A percentile compares a stretch with the other conserved stretches of the same genome.
phyloP scores from a whole-genome alignment of 2,113 vertebrate species.

The Gadus macrocephalus region DNA sequence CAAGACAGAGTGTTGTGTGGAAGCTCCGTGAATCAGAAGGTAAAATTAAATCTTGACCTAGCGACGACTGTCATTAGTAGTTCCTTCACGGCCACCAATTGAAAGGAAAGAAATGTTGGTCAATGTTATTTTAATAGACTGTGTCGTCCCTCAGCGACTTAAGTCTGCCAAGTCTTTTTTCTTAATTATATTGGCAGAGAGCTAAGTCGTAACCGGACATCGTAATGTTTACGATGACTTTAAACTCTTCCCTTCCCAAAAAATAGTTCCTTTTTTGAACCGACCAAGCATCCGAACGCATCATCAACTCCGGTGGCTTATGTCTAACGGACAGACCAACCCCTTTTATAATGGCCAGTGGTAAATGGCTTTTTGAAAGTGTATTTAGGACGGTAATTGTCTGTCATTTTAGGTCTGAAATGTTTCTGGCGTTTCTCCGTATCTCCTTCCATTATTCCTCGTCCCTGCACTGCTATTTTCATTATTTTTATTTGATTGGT shows the following conservation, averaged over 20 bases:
- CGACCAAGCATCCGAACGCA: neutral
- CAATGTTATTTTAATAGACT: no score
- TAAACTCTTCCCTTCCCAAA: neutral
- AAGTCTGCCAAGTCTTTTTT: no score
- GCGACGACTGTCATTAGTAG: no score
- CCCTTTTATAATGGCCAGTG: conserved; percentile 55
- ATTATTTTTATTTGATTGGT: conserved; percentile 9
- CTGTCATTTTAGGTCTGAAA: conserved; percentile 67
- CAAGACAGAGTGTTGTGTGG: no score
- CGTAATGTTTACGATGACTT: neutral
- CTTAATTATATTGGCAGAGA: no score
- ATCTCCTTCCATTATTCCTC: conserved; percentile 26
- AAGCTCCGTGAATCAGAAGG: no score
- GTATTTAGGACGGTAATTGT: conserved; percentile 72
- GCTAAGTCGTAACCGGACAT: no score
- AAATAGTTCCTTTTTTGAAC: neutral
- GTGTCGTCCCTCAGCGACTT: no score
- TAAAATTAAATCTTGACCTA: no score
- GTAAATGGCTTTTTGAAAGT: conserved; percentile 68
- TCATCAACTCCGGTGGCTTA: conserved; percentile 18
- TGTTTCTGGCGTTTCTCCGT: conserved; percentile 27
- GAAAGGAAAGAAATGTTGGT: no score
- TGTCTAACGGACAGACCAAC: conserved; percentile 47
- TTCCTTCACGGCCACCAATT: no score
- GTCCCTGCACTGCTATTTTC: conserved; percentile 27